Conservation (phyloP, 2,888 invertebrate species). For the Slavum lentiscoides region DNA sequence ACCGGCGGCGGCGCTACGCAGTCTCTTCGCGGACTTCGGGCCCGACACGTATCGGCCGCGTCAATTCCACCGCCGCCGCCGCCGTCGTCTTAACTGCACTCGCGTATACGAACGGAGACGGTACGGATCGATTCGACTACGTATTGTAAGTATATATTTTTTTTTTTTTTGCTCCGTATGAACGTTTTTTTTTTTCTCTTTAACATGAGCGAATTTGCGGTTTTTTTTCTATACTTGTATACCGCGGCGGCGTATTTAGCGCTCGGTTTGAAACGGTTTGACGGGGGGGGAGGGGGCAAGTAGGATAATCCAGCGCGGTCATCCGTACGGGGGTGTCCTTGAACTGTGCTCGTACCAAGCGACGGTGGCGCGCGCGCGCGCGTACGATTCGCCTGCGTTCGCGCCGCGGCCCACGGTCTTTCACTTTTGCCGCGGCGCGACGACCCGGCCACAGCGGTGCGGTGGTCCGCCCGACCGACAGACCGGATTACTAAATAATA, state of each 20-base stretch:
- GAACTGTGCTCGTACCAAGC: background rate
- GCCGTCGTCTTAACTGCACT: background rate
- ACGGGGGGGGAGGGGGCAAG: too few relatives aligned
- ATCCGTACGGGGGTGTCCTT: background rate
- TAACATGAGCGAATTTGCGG: too few relatives aligned
- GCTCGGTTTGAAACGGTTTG: too few relatives aligned
- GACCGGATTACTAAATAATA: constrained; percentile 10
- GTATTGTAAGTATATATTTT: too few relatives aligned
- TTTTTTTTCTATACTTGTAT: too few relatives aligned
- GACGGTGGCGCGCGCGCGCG: background rate
- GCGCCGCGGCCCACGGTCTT: background rate
- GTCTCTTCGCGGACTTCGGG: constrained; percentile 33
- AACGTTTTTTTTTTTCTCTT: too few relatives aligned
- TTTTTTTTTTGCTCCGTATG: too few relatives aligned
- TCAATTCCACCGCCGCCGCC: background rate
- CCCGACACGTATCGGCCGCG: constrained; percentile 7
- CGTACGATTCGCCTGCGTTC: too few relatives aligned
- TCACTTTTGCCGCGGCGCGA: constrained; percentile 17
- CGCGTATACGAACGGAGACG: background rate
- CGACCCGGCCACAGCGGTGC: too few relatives aligned
- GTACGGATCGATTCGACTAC: too few relatives aligned
- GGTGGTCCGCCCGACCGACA: background rate
- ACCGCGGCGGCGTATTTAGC: too few relatives aligned
- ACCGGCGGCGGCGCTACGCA: background rate
- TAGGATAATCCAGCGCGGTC: too few relatives aligned